phyloP scores from a whole-genome alignment of 2,797 vertebrate genomes.

The Bradypodion ventrale region DNA sequence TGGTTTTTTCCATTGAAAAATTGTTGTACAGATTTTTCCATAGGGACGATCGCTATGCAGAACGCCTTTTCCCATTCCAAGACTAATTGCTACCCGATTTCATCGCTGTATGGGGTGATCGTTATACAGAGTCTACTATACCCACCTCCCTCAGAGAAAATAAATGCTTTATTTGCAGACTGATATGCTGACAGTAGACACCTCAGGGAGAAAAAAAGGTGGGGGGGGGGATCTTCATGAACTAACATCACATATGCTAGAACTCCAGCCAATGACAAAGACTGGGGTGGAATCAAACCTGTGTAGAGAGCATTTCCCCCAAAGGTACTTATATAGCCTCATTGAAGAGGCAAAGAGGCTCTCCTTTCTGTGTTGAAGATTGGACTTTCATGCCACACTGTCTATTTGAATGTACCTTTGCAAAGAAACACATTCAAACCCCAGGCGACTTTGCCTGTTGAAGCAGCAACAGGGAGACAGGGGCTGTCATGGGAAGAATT shows the following conservation, averaged over 20 bases:
- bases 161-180: not conserved
- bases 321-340: not conserved
- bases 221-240: not conserved
- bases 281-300: not conserved
- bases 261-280: not conserved
- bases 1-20: too few species aligned
- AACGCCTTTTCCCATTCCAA: too few species aligned
- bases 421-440: not conserved
- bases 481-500: not conserved
- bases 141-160: not conserved
- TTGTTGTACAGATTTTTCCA: too few species aligned
- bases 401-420: not conserved
- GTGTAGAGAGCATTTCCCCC: not conserved
- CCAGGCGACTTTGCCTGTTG: not conserved
- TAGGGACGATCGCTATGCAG: too few species aligned
- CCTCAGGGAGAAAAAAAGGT: not conserved
- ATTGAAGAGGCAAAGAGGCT: constrained; percentile 34
- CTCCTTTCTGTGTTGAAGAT: constrained; percentile 36
- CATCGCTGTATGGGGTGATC: too few species aligned
- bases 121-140: too few species aligned
- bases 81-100: too few species aligned
- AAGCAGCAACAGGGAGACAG: constrained; percentile 13
- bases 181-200: not conserved
- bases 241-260: not conserved
- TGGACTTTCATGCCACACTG: constrained; percentile 4